Evolutionary conservation across 2,113 vertebrate species (phyloP).

Genomic region (Ochotona princeps): DNA sequence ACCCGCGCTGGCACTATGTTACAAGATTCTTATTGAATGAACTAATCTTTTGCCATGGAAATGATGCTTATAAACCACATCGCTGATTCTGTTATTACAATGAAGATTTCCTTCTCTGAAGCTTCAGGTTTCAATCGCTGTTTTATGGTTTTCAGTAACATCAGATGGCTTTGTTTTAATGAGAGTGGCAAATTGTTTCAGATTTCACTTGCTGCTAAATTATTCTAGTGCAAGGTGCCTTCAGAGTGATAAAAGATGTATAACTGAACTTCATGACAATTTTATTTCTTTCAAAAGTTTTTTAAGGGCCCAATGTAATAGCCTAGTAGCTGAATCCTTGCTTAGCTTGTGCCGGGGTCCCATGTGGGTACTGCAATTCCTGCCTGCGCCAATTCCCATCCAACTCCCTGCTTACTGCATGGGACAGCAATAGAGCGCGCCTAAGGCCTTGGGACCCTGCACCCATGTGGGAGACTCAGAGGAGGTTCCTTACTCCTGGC

Average conservation of each 20-base stretch:
- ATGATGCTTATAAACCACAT: slow-evolving; percentile 81
- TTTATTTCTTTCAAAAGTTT: slow-evolving; percentile 32
- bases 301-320: too few relatives aligned
- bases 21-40: slow-evolving; percentile 85
- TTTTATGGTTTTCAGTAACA: slow-evolving; percentile 63
- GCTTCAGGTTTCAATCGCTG: slow-evolving; percentile 67
- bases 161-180: slow-evolving; percentile 64
- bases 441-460: too few relatives aligned
- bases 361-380: too few relatives aligned
- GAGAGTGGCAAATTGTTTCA: slow-evolving; percentile 54
- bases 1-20: slow-evolving; percentile 82
- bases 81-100: slow-evolving; percentile 81
- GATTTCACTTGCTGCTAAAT: slow-evolving; percentile 48
- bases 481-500: too few relatives aligned
- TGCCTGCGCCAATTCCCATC: too few relatives aligned
- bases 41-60: slow-evolving; percentile 84
- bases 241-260: slow-evolving; percentile 37
- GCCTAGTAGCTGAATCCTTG: too few relatives aligned
- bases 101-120: slow-evolving; percentile 73
- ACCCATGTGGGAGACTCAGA: too few relatives aligned
- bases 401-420: too few relatives aligned
- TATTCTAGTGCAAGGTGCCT: slow-evolving; percentile 8
- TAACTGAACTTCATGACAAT: slow-evolving; percentile 42
- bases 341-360: too few relatives aligned
- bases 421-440: too few relatives aligned